Evolutionary conservation across 2,113 vertebrate genomes (phyloP), one percentile per base, ranked within the genome.

Genomic region (Siniperca knerii): DNA sequence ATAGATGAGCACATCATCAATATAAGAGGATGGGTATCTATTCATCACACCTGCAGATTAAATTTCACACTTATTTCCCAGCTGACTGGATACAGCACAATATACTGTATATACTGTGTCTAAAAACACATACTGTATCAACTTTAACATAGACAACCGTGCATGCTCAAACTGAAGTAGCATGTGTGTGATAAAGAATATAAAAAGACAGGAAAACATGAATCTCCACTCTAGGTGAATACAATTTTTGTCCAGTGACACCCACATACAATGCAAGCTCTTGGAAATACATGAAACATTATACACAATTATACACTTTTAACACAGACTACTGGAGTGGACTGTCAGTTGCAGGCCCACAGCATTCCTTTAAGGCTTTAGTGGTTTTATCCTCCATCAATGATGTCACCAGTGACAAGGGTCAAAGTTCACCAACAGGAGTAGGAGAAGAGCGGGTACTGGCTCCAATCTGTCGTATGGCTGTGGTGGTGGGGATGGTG

Each of bases 371-470:
- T 4, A 20, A 29, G 66, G 25, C 40, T 61, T 62, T 75, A 7
- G 6, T 11, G 57, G n/a, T 4, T 18, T 52, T 21, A 65, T 57
- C 58, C 37, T 65, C 33, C 46, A 3, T 37, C 18, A 48, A n/a
- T 25, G 46, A 37, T 21, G 73, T 62, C 18, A 61, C 23, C 8
- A 33, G 6, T 44, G 33, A 33, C 48, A 16, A 40, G 3, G 55
- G 21, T 50, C 62, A 72, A 58, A 46, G 54, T 75, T 97, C 94
- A 97, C 97, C 97, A 97, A 80, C 96, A 96, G 29, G 96, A 96
- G 8, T 97, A 97, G 0, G 97, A 96, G 87, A 97, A 97, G 42
- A 98, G 94, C 0, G 97, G 96, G 86, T 96, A 96, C 77, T 97
- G 97, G 94, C 95, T 97, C 97, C 97, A 98, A 82, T 97, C 97